Evolutionary conservation across 2,113 vertebrate genomes (phyloP).

Genomic region (Acinonyx jubatus): DNA sequence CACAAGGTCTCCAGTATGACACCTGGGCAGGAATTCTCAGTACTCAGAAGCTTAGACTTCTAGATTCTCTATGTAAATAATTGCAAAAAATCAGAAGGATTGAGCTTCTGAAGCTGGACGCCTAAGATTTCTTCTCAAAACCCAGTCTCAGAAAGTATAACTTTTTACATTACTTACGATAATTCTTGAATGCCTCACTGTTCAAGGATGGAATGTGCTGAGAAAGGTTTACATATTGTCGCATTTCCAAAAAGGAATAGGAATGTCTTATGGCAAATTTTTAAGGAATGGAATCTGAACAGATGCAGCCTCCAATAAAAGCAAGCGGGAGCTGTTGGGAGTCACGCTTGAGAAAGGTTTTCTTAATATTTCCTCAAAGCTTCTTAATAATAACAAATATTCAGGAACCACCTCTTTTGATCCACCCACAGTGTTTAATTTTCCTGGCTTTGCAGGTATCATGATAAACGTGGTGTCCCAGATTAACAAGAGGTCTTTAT

Average conservation of each 20-base stretch:
- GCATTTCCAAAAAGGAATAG: slow-evolving; percentile 32
- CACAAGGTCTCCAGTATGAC: not conserved
- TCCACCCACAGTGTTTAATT: slow-evolving; percentile 9
- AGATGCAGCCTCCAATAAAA: not conserved
- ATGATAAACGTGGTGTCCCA: not conserved
- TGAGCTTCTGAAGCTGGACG: not conserved
- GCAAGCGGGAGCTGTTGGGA: not conserved
- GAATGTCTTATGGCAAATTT: not conserved
- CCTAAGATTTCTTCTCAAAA: slow-evolving; percentile 2
- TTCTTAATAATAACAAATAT: slow-evolving; percentile 34
- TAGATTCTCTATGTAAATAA: not conserved
- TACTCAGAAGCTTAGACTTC: not conserved
- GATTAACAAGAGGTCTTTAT: not conserved
- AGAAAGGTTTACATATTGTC: not conserved
- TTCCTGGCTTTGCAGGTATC: slow-evolving; percentile 51
- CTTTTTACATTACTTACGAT: not conserved
- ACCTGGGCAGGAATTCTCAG: not conserved
- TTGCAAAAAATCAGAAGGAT: not conserved
- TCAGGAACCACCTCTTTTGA: slow-evolving; percentile 24
- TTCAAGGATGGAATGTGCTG: not conserved
- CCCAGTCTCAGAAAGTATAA: not conserved
- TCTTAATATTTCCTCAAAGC: not conserved
- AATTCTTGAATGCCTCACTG: not conserved
- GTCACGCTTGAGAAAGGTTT: not conserved
- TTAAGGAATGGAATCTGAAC: slow-evolving; percentile 1